Evolutionary conservation across 2,888 invertebrate genomes (phyloP).

Genomic region (Polydesmus complanatus): DNA sequence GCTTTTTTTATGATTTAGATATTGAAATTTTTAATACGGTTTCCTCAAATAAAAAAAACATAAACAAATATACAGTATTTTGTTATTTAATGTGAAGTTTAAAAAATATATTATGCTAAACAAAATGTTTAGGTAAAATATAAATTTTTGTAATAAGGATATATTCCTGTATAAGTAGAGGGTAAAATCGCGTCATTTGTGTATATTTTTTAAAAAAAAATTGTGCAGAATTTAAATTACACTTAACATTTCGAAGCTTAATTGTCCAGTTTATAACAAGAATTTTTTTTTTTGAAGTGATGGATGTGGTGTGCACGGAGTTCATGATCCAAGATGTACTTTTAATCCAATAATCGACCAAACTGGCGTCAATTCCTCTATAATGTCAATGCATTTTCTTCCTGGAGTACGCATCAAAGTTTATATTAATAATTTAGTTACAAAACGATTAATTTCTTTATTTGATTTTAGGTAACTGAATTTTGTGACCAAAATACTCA

Average conservation of each 20-base stretch:
- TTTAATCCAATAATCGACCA: conserved; percentile 21
- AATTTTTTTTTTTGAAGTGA: conserved; percentile 4
- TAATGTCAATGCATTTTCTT: conserved; percentile 27
- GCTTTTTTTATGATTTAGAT: too few species aligned
- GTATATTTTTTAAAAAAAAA: too few species aligned
- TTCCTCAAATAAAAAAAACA: background rate
- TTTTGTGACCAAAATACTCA: conserved; percentile 28
- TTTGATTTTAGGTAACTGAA: conserved; percentile 23
- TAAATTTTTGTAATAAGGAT: too few species aligned
- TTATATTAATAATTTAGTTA: background rate
- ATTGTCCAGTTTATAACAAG: too few species aligned
- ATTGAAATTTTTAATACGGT: background rate
- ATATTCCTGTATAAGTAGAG: too few species aligned
- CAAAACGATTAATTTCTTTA: background rate
- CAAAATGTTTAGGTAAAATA: too few species aligned
- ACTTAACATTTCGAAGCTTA: too few species aligned
- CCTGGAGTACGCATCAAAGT: conserved; percentile 23
- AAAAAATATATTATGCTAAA: too few species aligned
- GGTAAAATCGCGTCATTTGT: too few species aligned
- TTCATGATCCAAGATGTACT: conserved; percentile 21
- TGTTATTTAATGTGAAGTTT: background rate
- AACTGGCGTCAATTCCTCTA: conserved; percentile 24
- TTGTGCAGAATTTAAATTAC: too few species aligned
- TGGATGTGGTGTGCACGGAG: background rate
- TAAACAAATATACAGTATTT: too few species aligned